phyloP scores from a whole-genome alignment of 2,888 invertebrate genomes.

The Priocnemis perturbator region DNA sequence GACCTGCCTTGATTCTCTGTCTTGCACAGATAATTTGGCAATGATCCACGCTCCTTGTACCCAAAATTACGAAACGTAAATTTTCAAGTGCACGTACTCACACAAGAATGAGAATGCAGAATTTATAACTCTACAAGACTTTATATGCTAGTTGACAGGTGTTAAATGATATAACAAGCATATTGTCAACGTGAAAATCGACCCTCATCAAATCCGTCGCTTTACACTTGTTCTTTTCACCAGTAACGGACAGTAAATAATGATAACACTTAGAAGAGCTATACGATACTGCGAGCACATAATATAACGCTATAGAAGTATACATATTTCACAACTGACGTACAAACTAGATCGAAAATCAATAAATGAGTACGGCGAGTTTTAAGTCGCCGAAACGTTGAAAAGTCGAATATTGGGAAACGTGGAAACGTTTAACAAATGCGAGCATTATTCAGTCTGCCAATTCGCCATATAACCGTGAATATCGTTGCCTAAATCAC shows the following conservation, averaged over 20 bases:
- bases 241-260: too few species aligned
- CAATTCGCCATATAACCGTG: not conserved
- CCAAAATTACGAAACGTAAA: slow-evolving; percentile 44
- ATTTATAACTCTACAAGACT: slow-evolving; percentile 29
- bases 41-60: slow-evolving; percentile 20
- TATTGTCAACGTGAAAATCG: slow-evolving; percentile 2
- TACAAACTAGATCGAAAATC: too few species aligned
- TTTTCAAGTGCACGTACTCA: slow-evolving; percentile 45
- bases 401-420: too few species aligned
- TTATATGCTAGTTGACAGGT: slow-evolving; percentile 20
- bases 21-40: slow-evolving; percentile 39
- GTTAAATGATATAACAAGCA: slow-evolving; percentile 21
- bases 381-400: too few species aligned
- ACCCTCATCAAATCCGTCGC: not conserved
- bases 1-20: slow-evolving; percentile 47
- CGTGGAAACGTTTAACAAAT: not conserved
- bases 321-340: too few species aligned
- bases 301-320: too few species aligned
- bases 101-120: slow-evolving; percentile 16
- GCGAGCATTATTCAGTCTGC: not conserved
- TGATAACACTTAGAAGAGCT: too few species aligned
- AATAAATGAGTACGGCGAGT: too few species aligned
- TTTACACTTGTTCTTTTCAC: too few species aligned
- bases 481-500: slow-evolving; percentile 1
- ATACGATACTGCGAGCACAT: too few species aligned